Base-by-base conservation (phyloP, 2,113 vertebrate genomes). In the Thymallus thymallus region DNA sequence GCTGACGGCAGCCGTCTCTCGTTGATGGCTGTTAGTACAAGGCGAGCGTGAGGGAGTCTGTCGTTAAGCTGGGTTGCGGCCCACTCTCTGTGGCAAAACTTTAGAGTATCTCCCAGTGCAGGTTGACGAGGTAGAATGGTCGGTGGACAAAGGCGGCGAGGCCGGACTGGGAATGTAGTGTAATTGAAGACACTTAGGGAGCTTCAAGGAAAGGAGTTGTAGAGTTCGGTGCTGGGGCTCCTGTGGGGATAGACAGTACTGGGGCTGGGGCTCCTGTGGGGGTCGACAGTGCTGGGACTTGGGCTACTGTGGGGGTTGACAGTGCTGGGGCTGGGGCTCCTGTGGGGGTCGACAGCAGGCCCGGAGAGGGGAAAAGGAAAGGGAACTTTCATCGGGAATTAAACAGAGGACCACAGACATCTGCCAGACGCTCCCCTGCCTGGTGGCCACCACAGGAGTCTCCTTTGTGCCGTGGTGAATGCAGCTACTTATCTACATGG, bases 1-100 rank as follows among this genome's bases (percentile, higher is more conserved):
- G 73, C 75, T 78, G 76, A 20, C 77, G 76, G 79, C 73, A 83
- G 71, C 55, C 63, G 69, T 51, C 48, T 77, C 64, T 32, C 77
- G 71, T 85, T 88, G 86, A 88, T 90, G 79, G 86, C 76, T 85
- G 88, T 78, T 84, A 78, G 68, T 45, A 70, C 76, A 79, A 76
- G 77, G 77, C 61, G 76, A 86, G 77, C 75, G 16, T 69, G 73
- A 58, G 76, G 66, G 79, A 83, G 86, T 88, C 76, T 77, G 76
- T 85, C 80, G 81, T 71, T 78, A 80, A 35, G 76, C 76, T 68
- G 63, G 76, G 78, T 69, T 14, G 23, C 76, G 69, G 71, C 74
- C 74, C 67, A 70, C 35, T 58, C 35, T 71, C 66, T 64, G 69
- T 77, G 35, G 45, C 55, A 70, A 66, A 30, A 6, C 30, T 73